These are phyloP conservation scores for Thaleichthys pacificus DNA, from an alignment of 2,797 vertebrate genomes.

Conservation along the genomic window DNA sequence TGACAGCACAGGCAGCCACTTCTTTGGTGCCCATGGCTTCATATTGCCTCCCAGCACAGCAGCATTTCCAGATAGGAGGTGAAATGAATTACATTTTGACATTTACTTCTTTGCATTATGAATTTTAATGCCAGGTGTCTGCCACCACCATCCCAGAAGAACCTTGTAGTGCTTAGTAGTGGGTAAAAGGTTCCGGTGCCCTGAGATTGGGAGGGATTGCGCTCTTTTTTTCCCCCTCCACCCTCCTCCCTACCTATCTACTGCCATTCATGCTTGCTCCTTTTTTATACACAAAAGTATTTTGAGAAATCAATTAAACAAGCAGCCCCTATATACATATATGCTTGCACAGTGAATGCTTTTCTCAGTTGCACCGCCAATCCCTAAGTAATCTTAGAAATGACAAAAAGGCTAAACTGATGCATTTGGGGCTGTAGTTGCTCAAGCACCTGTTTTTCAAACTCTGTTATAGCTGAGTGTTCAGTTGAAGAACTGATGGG, in stretches of 20 bases:
- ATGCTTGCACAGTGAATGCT: no score
- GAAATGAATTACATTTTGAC: background rate
- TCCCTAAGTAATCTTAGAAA: no score
- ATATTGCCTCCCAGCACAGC: background rate
- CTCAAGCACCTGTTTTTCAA: background rate
- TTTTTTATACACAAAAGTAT: no score
- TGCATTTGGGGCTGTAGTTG: background rate
- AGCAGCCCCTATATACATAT: no score
- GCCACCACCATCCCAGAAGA: background rate
- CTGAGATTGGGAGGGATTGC: no score
- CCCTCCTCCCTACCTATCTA: no score
- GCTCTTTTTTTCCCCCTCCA: no score
- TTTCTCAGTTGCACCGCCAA: no score
- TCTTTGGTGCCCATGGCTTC: background rate
- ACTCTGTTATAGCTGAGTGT: background rate
- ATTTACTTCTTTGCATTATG: conserved; percentile 3
- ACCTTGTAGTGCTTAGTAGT: background rate
- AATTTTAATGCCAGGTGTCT: background rate
- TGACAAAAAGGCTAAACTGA: background rate
- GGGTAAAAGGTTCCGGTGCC: no score
- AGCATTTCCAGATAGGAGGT: background rate
- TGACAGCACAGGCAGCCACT: background rate
- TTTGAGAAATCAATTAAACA: no score
- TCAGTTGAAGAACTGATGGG: background rate
- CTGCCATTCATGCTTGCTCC: no score